Base-by-base conservation (phyloP, 2,113 vertebrate species). In the Perca flavescens region DNA sequence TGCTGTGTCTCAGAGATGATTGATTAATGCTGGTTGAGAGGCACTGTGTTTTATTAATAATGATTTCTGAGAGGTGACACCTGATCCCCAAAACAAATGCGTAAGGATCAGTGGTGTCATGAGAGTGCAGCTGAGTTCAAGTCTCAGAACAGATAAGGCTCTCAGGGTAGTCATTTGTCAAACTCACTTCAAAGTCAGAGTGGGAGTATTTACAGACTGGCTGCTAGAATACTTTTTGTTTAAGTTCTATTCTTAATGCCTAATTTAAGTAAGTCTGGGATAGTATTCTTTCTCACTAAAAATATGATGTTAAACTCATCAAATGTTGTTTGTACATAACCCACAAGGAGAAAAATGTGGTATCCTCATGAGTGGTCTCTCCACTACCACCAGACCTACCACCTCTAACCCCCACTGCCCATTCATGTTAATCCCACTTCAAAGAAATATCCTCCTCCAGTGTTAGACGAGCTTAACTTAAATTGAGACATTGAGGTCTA, bases 361-460 rank as follows among this genome's bases (percentile, higher is more conserved):
- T 13, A 49, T 57, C 17, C 10, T 80, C 67, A 54, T 64, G 63
- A 84, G 61, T 56, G 67, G 71, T 72, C 50, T 62, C 65, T 79
- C 61, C 69, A 11, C 21, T 21, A 21, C 49, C 25, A 17, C 49
- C 62, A 54, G 64, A n/a, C 62, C 67, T 31, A 13, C 61, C 17
- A 73, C 68, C 77, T 86, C 72, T 77, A 61, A 88, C 85, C 88
- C 54, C 40, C 47, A 31, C 22, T 4, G 79, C 28, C 64, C 82
- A 74, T 65, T 70, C 60, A 80, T 62, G 57, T 65, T 91, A 92
- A 93, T 92, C 88, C 87, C 79, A 88, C 89, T 91, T 92, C 86
- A 92, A 92, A 92, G 86, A 36, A 43, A 56, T 64, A 67, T 76
- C 73, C 82, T 86, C 73, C 77, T 84, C 21, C 57, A 25, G 63